phyloP scores from a whole-genome alignment of 2,888 invertebrate genomes.

The Ashinkailepas kermadecensis region DNA sequence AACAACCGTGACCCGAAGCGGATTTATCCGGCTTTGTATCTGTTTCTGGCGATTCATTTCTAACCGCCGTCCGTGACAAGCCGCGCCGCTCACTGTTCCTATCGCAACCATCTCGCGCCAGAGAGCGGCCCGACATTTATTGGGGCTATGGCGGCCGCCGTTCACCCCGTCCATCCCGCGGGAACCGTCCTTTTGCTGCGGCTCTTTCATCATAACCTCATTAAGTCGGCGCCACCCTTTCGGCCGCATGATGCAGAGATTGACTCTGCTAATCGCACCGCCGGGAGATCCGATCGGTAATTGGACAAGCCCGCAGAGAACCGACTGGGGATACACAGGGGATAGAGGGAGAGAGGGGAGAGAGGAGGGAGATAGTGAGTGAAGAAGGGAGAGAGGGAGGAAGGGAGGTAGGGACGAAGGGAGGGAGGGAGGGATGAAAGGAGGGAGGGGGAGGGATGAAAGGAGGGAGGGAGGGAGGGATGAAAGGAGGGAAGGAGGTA shows the following conservation, averaged over 20 bases:
- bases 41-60: too few relatives aligned
- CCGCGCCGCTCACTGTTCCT: too few relatives aligned
- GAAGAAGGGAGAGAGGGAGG: conserved; percentile 29
- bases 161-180: neutral
- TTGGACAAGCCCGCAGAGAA: conserved; percentile 5
- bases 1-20: too few relatives aligned
- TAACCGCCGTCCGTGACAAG: too few relatives aligned
- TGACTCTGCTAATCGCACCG: conserved; percentile 40
- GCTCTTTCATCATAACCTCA: conserved; percentile 23
- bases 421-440: conserved; percentile 38
- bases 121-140: too few relatives aligned
- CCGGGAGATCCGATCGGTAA: conserved; percentile 25
- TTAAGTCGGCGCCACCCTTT: conserved; percentile 13
- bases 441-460: neutral
- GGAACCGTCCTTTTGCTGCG: neutral
- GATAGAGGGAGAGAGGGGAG: conserved; percentile 26
- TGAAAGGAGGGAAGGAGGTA: neutral
- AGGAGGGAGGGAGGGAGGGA: conserved; percentile 14
- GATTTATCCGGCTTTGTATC: too few relatives aligned
- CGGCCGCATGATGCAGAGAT: conserved; percentile 35
- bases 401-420: too few relatives aligned
- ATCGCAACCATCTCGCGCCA: too few relatives aligned
- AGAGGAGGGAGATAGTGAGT: too few relatives aligned
- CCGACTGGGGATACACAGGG: too few relatives aligned
- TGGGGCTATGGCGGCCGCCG: too few relatives aligned